Conservation (phyloP, 23 tunicate species). For the Diplosoma virens region DNA sequence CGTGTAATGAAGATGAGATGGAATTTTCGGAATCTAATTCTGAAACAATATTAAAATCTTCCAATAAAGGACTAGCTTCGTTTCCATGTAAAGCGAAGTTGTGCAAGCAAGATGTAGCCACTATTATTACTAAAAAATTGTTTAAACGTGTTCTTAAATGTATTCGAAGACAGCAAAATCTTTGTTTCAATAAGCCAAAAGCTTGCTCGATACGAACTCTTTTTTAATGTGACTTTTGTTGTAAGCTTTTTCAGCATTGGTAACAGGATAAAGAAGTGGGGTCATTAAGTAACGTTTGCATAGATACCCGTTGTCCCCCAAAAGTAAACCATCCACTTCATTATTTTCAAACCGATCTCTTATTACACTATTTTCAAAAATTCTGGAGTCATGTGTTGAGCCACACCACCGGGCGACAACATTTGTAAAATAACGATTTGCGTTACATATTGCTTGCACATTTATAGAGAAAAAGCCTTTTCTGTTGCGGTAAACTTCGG, state of each 20-base stretch:
- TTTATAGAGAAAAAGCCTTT: constrained; percentile 61
- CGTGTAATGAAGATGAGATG: too few relatives aligned
- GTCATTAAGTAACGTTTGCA: constrained; percentile 57
- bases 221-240: constrained; percentile 43
- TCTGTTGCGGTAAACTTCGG: constrained; percentile 25
- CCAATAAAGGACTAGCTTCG: too few relatives aligned
- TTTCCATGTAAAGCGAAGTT: constrained; percentile 34
- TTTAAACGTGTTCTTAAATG: constrained; percentile 24
- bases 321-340: constrained; percentile 12
- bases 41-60: too few relatives aligned
- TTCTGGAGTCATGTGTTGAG: constrained; percentile 55
- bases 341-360: constrained; percentile 39
- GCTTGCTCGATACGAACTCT: background rate
- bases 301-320: constrained; percentile 56
- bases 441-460: constrained; percentile 62
- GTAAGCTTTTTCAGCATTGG: constrained; percentile 10
- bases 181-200: constrained; percentile 55
- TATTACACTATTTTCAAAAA: constrained; percentile 39
- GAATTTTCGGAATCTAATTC: too few relatives aligned
- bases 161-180: constrained; percentile 41
- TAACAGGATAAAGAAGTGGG: constrained; percentile 29
- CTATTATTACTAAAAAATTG: constrained; percentile 33
- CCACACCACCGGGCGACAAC: constrained; percentile 69
- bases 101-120: constrained; percentile 49
- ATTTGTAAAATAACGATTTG: constrained; percentile 44